Conservation (phyloP, 2,113 vertebrate species). For the Brachionichthys hirsutus region DNA sequence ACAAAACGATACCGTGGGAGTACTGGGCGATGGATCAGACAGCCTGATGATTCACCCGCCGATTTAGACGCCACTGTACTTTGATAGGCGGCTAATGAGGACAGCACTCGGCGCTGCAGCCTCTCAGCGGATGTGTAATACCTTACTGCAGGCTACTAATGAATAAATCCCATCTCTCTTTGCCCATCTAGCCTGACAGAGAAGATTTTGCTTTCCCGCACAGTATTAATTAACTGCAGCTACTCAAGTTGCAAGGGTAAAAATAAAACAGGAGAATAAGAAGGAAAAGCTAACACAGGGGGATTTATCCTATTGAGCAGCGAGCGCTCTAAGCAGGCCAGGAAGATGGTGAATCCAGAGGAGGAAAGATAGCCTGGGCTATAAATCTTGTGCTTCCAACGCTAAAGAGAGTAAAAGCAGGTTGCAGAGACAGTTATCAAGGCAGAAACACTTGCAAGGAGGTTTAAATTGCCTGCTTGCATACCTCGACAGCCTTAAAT, state of each 20-base stretch:
- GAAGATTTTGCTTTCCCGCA: conserved; percentile 36
- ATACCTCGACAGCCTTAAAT: too few species aligned
- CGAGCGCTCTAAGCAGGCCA: conserved; percentile 1
- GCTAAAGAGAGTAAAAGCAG: background rate
- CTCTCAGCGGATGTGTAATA: conserved; percentile 46
- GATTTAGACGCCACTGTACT: conserved; percentile 23
- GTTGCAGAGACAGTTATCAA: too few species aligned
- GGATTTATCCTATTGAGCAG: background rate
- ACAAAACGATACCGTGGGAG: conserved; percentile 39
- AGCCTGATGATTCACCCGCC: conserved; percentile 23
- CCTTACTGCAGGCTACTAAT: conserved; percentile 51
- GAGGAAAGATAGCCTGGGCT: background rate
- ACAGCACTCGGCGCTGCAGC: conserved; percentile 20
- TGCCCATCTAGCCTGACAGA: conserved; percentile 38
- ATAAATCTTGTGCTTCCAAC: background rate
- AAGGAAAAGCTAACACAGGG: conserved; percentile 4
- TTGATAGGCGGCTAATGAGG: conserved; percentile 53
- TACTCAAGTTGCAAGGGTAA: conserved; percentile 1
- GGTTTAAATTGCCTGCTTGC: background rate
- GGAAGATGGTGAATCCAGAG: conserved; percentile 9
- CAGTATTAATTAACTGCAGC: conserved; percentile 52
- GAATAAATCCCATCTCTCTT: conserved; percentile 38
- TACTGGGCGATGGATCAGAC: conserved; percentile 35
- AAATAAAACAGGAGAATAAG: conserved; percentile 7
- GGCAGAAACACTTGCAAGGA: background rate